A percentile compares a stretch with the other conserved stretches of the same genome.
Conservation (phyloP, 2,888 invertebrate species). For the Habrosyne pyritoides region DNA sequence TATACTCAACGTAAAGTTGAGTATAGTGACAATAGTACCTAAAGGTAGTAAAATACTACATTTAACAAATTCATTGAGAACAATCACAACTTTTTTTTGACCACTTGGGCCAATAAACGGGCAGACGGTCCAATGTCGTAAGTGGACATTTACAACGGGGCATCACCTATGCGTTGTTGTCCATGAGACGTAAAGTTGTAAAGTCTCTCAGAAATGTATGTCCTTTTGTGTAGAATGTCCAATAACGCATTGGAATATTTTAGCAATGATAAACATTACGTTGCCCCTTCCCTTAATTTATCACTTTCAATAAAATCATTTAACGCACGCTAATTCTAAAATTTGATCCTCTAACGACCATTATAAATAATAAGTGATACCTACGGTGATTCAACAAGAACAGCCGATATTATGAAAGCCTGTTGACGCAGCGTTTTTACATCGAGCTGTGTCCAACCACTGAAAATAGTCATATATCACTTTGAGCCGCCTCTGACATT, state of each 20-base stretch:
- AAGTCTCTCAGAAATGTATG: too few species aligned
- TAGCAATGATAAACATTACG: too few species aligned
- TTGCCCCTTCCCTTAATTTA: background rate
- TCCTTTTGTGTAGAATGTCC: too few species aligned
- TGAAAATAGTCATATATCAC: constrained; percentile 65
- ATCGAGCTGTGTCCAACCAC: constrained; percentile 44
- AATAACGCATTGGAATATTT: too few species aligned
- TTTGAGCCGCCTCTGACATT: constrained; percentile 61
- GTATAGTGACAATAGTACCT: background rate
- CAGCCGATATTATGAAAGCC: constrained; percentile 53
- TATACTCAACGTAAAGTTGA: background rate
- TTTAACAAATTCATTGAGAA: too few species aligned
- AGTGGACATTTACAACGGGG: too few species aligned
- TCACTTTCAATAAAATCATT: constrained; percentile 5
- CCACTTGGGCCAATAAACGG: too few species aligned
- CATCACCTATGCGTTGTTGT: too few species aligned
- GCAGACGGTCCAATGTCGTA: too few species aligned
- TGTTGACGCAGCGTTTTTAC: constrained; percentile 65
- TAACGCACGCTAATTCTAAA: constrained; percentile 2
- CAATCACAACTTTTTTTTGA: too few species aligned
- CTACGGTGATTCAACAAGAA: constrained; percentile 57
- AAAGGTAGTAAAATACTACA: too few species aligned
- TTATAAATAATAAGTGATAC: constrained; percentile 44
- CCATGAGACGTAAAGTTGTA: too few species aligned
- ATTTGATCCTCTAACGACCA: constrained; percentile 25